A percentile compares a stretch with the other conserved stretches of the same genome.
Evolutionary conservation across 2,888 invertebrate genomes (phyloP).

Genomic region (Stenoptilia bipunctidactyla): DNA sequence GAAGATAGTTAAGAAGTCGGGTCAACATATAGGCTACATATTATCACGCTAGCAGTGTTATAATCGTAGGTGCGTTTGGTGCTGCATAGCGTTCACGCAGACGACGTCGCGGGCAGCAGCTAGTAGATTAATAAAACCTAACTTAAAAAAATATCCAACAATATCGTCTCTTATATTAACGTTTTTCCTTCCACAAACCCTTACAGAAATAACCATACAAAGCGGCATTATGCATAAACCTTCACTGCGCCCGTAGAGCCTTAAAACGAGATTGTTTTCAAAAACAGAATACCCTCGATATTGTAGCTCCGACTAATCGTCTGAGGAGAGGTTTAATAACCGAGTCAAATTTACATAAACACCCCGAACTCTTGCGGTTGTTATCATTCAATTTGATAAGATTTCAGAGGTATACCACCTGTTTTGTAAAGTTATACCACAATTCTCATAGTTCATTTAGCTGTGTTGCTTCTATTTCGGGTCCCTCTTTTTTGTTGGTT

Average conservation of each 20-base stretch:
- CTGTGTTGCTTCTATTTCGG: not conserved
- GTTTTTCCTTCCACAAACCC: too few species aligned
- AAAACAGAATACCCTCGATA: not conserved
- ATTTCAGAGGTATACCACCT: constrained; percentile 38
- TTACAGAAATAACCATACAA: too few species aligned
- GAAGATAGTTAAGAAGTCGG: too few species aligned
- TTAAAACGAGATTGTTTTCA: not conserved
- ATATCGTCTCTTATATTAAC: too few species aligned
- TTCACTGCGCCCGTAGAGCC: not conserved
- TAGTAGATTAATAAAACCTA: too few species aligned
- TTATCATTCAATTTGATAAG: constrained; percentile 68
- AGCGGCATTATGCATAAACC: not conserved
- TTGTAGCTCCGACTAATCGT: constrained; percentile 31
- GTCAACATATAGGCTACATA: too few species aligned
- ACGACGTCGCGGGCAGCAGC: too few species aligned
- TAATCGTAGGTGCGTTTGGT: too few species aligned
- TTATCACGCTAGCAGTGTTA: too few species aligned
- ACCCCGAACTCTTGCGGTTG: constrained; percentile 56
- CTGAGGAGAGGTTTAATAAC: constrained; percentile 46
- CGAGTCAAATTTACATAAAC: constrained; percentile 63
- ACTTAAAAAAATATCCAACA: too few species aligned
- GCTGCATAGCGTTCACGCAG: too few species aligned
- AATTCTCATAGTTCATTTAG: constrained; percentile 11
- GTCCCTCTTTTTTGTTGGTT: not conserved
- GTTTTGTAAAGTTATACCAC: constrained; percentile 25